Evolutionary conservation across 2,113 vertebrate species (phyloP).

Genomic region (Podarcis raffonei): DNA sequence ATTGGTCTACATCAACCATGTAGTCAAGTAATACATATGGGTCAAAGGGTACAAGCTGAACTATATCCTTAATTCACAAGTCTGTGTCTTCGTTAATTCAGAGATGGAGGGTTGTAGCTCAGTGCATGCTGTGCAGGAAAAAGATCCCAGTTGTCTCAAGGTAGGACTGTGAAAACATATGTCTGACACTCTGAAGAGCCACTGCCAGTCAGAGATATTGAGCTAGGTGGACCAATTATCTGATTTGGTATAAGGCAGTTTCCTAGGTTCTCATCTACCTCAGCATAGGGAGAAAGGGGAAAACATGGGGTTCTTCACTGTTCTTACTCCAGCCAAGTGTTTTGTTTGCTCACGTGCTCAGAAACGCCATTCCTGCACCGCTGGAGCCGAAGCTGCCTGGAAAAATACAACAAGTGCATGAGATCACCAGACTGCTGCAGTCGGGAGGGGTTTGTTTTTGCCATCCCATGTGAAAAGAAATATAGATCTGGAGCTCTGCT

Average conservation of each 20-base stretch:
- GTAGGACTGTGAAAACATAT: too few species aligned
- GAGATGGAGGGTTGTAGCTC: too few species aligned
- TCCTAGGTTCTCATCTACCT: neutral
- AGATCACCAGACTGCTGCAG: slow-evolving; percentile 43
- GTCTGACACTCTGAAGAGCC: too few species aligned
- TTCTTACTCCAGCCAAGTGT: neutral
- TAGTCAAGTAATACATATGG: neutral
- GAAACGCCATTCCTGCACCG: neutral
- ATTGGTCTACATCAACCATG: accelerated
- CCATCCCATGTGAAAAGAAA: slow-evolving; percentile 52
- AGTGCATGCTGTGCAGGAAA: too few species aligned
- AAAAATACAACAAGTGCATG: slow-evolving; percentile 55
- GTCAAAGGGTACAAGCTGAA: neutral
- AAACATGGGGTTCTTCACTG: neutral
- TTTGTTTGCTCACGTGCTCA: accelerated
- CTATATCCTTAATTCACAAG: neutral
- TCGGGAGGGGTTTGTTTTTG: slow-evolving; percentile 10
- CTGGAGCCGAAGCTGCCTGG: neutral
- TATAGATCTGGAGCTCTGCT: slow-evolving; percentile 47
- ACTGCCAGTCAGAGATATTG: too few species aligned
- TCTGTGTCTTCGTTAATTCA: too few species aligned
- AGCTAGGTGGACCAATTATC: too few species aligned
- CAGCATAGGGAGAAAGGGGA: neutral
- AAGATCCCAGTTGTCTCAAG: too few species aligned
- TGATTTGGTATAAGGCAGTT: too few species aligned